Evolutionary conservation across 2,113 vertebrate genomes (phyloP), one percentile per base, ranked within the genome.

Genomic region (Isichthys henryi): DNA sequence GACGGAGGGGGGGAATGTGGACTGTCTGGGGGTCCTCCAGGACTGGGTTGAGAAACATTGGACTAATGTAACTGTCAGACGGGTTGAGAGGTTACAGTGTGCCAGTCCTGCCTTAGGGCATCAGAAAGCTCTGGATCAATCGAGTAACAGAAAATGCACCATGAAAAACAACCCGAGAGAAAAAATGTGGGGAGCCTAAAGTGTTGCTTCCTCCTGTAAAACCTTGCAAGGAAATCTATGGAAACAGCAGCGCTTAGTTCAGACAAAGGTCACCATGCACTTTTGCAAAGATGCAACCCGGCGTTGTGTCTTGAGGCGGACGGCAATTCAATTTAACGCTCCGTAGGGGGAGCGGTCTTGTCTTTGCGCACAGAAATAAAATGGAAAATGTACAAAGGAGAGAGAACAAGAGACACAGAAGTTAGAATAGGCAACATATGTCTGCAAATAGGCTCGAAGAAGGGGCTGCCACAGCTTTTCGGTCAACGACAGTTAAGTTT

Each of bases 271-370:
- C 82, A 84, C 39, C 19, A 1, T 45, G 82, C 39, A 84, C 39
- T 23, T 23, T 84, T 21, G 0, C 43, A 1, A 10, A 48, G 39
- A 21, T 48, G 43, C 45, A n/a, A 23, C 80, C 80, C 17, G 80
- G 3, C 3, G 43, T 48, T 9, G 82, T 84, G 48, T 84, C 82
- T 80, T 17, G 74, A 39, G 74, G 31, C 39, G 74, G n/a, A 48
- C 82, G 7, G 39, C 82, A 84, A 84, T 84, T 84, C 87, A 88
- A 88, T 62, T 43, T 50, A 88, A 62, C 43, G 21, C 53, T 62
- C 39, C 35, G 7, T n/a, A 62, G 35, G 52, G 31, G 35, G 35
- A n/a, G 48, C 70, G 31, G 31, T 77, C 15, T 43, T 39, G 70
- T 77, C 70, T 77, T 19, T 46, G 82, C 19, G 23, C 82, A 84